Evolutionary conservation across 2,797 vertebrate genomes (phyloP).

Genomic region (Crypturellus tataupa): DNA sequence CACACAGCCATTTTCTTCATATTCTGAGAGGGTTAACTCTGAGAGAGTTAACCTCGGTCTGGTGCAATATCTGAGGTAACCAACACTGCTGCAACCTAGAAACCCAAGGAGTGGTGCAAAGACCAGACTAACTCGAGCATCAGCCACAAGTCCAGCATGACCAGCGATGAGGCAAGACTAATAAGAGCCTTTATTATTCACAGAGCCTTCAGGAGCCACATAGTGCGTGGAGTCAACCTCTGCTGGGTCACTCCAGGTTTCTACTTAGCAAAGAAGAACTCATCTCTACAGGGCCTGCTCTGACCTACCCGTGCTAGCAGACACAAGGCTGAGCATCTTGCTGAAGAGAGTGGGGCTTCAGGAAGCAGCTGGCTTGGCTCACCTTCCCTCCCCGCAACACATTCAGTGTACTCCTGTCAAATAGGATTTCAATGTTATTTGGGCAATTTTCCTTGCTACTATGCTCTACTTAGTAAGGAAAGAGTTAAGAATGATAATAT

Average conservation of each 20-base stretch:
- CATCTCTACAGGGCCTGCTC: neutral
- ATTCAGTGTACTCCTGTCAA: neutral
- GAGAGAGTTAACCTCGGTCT: neutral
- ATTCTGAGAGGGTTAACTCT: neutral
- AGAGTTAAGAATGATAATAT: neutral
- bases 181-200: neutral
- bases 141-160: neutral
- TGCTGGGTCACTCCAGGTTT: neutral
- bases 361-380: neutral
- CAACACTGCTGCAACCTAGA: neutral
- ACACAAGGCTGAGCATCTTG: neutral
- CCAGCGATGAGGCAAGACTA: neutral
- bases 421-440: neutral
- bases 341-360: fast-evolving
- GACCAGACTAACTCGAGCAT: neutral
- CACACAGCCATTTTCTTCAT: neutral
- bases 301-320: neutral
- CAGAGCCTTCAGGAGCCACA: neutral
- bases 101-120: neutral
- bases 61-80: neutral
- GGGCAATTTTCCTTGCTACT: neutral
- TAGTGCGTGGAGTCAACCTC: neutral
- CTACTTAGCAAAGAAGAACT: neutral
- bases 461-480: neutral
- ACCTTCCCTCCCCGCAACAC: neutral